Percentiles rank a stretch among this genome's conserved stretches.
Conservation (phyloP, 2,113 vertebrate genomes). For the Castor canadensis region DNA sequence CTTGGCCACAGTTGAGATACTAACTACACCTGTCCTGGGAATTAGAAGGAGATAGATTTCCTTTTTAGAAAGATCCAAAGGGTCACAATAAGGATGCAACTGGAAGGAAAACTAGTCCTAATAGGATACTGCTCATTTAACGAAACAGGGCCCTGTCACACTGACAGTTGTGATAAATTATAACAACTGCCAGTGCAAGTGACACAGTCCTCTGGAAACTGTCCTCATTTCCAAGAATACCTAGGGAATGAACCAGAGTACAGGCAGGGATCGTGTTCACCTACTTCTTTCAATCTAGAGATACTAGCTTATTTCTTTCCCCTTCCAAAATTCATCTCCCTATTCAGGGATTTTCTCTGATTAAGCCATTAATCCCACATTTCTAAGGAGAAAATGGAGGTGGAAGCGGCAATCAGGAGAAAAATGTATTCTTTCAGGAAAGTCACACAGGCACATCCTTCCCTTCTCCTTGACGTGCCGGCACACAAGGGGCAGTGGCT, state of each 20-base stretch:
- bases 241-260: neutral
- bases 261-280: neutral
- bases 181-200: neutral
- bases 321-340: conserved; percentile 39
- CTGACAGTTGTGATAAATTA: neutral
- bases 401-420: neutral
- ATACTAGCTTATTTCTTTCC: neutral
- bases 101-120: neutral
- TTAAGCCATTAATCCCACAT: neutral
- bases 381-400: conserved; percentile 20
- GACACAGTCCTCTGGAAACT: neutral
- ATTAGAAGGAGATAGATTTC: neutral
- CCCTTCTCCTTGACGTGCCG: neutral
- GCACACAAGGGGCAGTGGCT: neutral
- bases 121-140: neutral
- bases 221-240: neutral
- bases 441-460: neutral
- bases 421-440: neutral
- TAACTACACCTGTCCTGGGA: neutral
- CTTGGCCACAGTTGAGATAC: neutral
- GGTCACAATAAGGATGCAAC: neutral
- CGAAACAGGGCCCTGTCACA: neutral
- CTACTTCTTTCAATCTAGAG: neutral
- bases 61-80: neutral
- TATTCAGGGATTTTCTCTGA: conserved; percentile 8